Conservation (phyloP, 2,113 vertebrate species). For the Hemibagrus wyckioides region DNA sequence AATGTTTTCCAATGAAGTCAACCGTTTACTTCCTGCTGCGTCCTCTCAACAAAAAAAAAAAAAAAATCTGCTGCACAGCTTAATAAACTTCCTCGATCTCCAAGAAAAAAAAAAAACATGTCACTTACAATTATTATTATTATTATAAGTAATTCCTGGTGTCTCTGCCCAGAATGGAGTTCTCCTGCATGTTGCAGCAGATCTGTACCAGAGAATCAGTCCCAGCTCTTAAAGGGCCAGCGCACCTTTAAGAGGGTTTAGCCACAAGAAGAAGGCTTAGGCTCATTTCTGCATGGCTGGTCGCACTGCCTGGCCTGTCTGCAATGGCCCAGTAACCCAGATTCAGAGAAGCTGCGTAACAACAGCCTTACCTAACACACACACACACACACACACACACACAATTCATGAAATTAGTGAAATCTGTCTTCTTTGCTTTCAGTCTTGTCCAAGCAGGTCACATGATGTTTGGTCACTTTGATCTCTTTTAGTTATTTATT, state of each 20-base stretch:
- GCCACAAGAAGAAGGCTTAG: constrained; percentile 26
- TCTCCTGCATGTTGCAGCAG: constrained; percentile 43
- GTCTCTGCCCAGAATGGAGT: not conserved
- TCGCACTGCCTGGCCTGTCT: constrained; percentile 82
- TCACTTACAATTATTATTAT: too few species aligned
- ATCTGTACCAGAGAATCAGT: constrained; percentile 52
- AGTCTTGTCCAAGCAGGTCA: not conserved
- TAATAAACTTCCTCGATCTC: not conserved
- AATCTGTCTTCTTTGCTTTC: not conserved
- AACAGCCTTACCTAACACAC: constrained; percentile 83
- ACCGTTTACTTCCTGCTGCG: not conserved
- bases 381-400: constrained; percentile 57
- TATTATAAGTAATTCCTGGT: not conserved
- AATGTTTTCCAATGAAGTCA: not conserved
- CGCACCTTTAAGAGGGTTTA: constrained; percentile 8
- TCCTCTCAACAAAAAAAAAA: not conserved
- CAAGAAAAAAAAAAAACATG: not conserved
- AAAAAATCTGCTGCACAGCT: not conserved
- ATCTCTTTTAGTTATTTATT: not conserved
- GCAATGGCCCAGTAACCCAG: constrained; percentile 94
- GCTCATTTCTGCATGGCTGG: constrained; percentile 83
- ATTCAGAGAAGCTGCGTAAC: constrained; percentile 80
- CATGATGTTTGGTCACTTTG: not conserved
- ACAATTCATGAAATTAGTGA: constrained; percentile 20
- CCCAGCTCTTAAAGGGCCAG: constrained; percentile 71